Evolutionary conservation across 2,797 vertebrate genomes (phyloP), one percentile per base, ranked within the genome.

Genomic region (Spinus pinus): DNA sequence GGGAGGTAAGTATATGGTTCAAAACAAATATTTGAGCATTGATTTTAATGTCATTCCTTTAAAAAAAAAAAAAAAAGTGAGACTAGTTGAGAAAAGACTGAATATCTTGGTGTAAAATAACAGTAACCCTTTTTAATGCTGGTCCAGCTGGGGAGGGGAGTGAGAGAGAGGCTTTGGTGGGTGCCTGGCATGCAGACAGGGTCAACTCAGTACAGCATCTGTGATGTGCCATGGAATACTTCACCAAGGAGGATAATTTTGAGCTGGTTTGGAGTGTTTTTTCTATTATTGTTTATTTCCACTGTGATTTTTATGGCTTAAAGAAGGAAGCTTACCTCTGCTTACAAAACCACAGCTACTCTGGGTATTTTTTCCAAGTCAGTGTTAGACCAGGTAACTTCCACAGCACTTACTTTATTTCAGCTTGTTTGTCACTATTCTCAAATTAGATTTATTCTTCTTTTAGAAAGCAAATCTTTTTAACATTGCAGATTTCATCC

Each of bases 361-460:
- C 79, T 89, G 56, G 16, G 31, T 86, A 88, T 84, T 90, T 81
- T 62, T 96, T 96, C 64, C 35, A 81, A 84, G 47, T 60, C 81
- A 78, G 77, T 86, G 51, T 62, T 92, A 85, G 82, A 94, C 67
- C 53, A 85, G 60, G 51, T 82, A 86, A 94, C 96, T 97, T 97
- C 82, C 78, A 92, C 41, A 85, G 83, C 11, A n/a, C 39, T 85
- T 86, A 65, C 64, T 73, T 97, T 94, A 91, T 91, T 91, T 88
- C 86, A 90, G 64, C 67, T 95, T 84, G 73, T 93, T 95, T 97
- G 70, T 66, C 70, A 81, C 79, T 96, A 88, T 96, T 94, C 95
- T 97, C 93, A 96, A 92, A 96, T 96, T 93, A 95, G 88, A 96
- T 97, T 95, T 95, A 97, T 95, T 96, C 81, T 93, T 69, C 39